phyloP scores from a whole-genome alignment of 1,140 invertebrate species.

The Augochlora pura region DNA sequence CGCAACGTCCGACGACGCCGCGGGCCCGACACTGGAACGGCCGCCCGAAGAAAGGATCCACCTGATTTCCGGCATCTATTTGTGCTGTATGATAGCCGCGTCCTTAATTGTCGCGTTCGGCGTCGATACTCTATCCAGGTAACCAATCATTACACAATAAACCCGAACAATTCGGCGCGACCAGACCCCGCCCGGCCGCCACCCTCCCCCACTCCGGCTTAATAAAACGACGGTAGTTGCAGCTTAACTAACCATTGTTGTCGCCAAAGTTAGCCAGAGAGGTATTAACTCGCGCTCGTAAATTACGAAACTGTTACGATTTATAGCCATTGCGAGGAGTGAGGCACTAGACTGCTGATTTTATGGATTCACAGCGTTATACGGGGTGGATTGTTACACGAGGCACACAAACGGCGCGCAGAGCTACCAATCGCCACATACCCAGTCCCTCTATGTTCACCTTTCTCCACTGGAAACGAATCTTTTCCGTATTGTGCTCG shows the following conservation, averaged over 20 bases:
- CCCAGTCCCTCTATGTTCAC: no score
- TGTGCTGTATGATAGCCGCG: conserved; percentile 88
- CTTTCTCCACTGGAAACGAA: no score
- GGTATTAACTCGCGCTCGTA: neutral
- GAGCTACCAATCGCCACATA: no score
- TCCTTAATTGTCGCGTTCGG: conserved; percentile 89
- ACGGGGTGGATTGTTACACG: neutral
- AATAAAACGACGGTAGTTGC: neutral
- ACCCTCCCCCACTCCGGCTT: no score
- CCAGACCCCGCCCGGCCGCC: no score
- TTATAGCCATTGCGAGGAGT: neutral
- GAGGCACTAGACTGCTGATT: conserved; percentile 3
- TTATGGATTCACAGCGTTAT: neutral
- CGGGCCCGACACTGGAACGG: conserved; percentile 84
- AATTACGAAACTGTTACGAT: conserved; percentile 4
- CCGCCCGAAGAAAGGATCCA: conserved; percentile 87
- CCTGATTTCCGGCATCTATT: conserved; percentile 90
- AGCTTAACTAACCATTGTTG: neutral
- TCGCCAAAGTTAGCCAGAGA: neutral
- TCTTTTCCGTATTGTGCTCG: no score
- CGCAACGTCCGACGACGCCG: conserved; percentile 75
- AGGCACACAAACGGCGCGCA: no score
- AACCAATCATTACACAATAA: conserved; percentile 43
- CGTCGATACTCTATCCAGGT: conserved; percentile 91
- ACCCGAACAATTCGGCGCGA: neutral